These are phyloP conservation scores for Hippocampus zosterae DNA, from an alignment of 2,113 vertebrate genomes.

Conservation along the genomic window DNA sequence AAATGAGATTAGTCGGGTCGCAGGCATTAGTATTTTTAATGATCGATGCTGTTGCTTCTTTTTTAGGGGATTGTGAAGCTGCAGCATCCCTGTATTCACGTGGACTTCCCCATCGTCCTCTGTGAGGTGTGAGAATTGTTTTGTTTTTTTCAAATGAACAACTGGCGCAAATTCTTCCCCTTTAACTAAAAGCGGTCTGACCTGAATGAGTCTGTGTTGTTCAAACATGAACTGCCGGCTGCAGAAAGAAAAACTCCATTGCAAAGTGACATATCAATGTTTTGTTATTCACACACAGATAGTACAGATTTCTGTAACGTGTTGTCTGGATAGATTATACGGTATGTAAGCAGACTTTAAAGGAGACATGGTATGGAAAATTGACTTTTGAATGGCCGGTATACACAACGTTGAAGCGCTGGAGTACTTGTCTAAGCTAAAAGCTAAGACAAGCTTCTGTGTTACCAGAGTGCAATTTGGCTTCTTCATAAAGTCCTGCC, in stretches of 20 bases:
- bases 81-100: slow-evolving; percentile 90
- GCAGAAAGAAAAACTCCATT: slow-evolving; percentile 9
- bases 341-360: slow-evolving; percentile 39
- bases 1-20: too few species aligned
- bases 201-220: slow-evolving; percentile 4
- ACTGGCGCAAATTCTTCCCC: slow-evolving; percentile 18
- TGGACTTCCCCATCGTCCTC: slow-evolving; percentile 95
- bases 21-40: too few species aligned
- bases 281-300: slow-evolving; percentile 31
- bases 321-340: slow-evolving; percentile 31
- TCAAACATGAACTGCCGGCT: slow-evolving; percentile 7
- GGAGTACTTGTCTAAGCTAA: too few species aligned
- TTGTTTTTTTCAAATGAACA: slow-evolving; percentile 32
- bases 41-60: background rate
- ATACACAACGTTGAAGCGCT: background rate
- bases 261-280: slow-evolving; percentile 10
- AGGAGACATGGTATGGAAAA: background rate
- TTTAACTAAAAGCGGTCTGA: slow-evolving; percentile 10
- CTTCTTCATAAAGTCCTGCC: too few species aligned
- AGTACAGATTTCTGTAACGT: slow-evolving; percentile 30
- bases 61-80: slow-evolving; percentile 89
- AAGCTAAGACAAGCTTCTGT: too few species aligned
- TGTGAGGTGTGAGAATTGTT: slow-evolving; percentile 83
- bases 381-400: background rate
- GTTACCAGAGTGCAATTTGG: too few species aligned